A percentile compares a stretch with the other conserved stretches of the same genome.
Evolutionary conservation across 2,888 invertebrate genomes (phyloP).

Genomic region (Alsophila aescularia): DNA sequence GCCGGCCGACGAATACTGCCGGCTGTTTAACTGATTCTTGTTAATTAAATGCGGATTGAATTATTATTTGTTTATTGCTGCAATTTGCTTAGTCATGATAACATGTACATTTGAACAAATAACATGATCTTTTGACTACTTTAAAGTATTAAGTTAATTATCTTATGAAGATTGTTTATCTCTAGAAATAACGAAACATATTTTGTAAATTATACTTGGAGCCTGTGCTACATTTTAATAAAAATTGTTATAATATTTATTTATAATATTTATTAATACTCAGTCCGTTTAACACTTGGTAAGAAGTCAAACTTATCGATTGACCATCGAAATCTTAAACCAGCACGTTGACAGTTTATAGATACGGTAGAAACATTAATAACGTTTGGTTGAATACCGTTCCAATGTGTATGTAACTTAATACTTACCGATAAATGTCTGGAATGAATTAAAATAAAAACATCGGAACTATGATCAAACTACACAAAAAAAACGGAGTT

Average conservation of each 20-base stretch:
- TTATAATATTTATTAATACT: neutral
- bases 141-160: no score
- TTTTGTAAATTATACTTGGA: no score
- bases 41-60: conserved; percentile 6
- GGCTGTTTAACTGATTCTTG: conserved; percentile 3
- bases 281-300: neutral
- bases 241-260: neutral
- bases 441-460: conserved; percentile 36
- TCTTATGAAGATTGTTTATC: no score
- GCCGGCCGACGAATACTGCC: conserved; percentile 6
- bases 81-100: neutral
- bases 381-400: conserved; percentile 31
- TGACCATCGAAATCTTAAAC: neutral
- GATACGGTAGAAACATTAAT: conserved; percentile 31
- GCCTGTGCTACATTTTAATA: no score
- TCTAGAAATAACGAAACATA: no score
- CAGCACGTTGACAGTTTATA: conserved; percentile 39
- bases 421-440: conserved; percentile 33
- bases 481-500: neutral
- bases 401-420: conserved; percentile 38
- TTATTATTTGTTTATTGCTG: conserved; percentile 15
- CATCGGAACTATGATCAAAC: neutral
- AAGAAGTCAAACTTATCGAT: neutral
- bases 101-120: neutral
- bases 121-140: neutral